Conservation (phyloP, 1,140 invertebrate genomes). For the Maniola jurtina region DNA sequence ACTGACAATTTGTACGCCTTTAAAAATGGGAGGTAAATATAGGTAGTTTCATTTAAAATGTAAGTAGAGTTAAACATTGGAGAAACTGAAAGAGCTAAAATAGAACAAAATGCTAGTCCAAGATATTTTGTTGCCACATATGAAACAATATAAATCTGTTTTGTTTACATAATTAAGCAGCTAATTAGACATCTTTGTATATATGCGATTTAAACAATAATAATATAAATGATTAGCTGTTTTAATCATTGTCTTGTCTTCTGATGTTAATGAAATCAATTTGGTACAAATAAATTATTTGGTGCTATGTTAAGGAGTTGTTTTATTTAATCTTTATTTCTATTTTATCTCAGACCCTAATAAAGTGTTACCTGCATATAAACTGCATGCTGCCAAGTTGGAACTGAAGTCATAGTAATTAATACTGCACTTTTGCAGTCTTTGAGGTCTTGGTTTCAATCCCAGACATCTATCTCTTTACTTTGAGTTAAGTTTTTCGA, state of each 20-base stretch:
- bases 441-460: not conserved
- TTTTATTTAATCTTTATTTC: constrained; percentile 34
- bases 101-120: no score
- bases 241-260: constrained; percentile 13
- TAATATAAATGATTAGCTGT: not conserved
- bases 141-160: no score
- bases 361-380: not conserved
- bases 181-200: not conserved
- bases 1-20: no score
- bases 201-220: not conserved
- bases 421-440: not conserved
- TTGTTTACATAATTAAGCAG: no score
- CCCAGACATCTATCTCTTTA: not conserved
- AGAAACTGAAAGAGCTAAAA: no score
- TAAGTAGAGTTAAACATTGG: no score
- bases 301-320: constrained; percentile 56
- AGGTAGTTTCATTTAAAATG: no score
- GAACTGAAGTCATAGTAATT: not conserved
- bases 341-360: not conserved
- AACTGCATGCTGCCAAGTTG: not conserved
- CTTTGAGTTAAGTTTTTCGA: not conserved
- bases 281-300: constrained; percentile 66
- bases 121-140: no score
- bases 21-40: no score
- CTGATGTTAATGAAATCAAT: constrained; percentile 34